phyloP scores from a whole-genome alignment of 1,140 invertebrate species.

The Charaxes varanes region DNA sequence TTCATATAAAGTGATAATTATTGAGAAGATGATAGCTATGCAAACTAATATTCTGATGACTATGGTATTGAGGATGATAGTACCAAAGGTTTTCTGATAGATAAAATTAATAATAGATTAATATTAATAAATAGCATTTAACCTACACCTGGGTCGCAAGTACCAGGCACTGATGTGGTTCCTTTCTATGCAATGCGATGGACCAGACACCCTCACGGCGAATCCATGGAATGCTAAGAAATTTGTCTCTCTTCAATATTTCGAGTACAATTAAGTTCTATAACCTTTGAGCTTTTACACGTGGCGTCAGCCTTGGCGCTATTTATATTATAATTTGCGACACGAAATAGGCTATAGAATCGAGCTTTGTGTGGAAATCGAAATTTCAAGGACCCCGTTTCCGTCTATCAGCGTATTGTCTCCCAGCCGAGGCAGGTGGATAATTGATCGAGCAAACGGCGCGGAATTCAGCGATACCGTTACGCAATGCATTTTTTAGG shows the following conservation, averaged over 20 bases:
- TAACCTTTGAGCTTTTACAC: neutral
- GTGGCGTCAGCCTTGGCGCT: neutral
- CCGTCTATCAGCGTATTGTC: slow-evolving; percentile 15
- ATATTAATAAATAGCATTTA: too few species aligned
- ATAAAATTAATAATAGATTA: too few species aligned
- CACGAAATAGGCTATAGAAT: neutral
- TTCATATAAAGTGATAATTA: too few species aligned
- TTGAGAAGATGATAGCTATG: too few species aligned
- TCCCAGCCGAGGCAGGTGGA: slow-evolving; percentile 39
- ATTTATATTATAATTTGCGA: neutral
- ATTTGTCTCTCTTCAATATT: neutral
- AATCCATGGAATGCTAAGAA: neutral
- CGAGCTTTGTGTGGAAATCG: neutral
- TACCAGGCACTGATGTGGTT: too few species aligned
- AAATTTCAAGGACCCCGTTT: slow-evolving; percentile 7
- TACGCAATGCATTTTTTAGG: slow-evolving; percentile 74
- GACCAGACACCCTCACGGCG: too few species aligned
- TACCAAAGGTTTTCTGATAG: too few species aligned
- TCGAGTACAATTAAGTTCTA: neutral
- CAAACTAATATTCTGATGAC: too few species aligned
- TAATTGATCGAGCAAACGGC: slow-evolving; percentile 66
- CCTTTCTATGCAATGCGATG: too few species aligned
- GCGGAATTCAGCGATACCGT: slow-evolving; percentile 59
- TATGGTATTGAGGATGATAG: too few species aligned
- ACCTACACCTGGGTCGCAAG: too few species aligned